A percentile compares a stretch with the other conserved stretches of the same genome.
phyloP scores from a whole-genome alignment of 1,140 invertebrate genomes.

The Drosophila sproati region DNA sequence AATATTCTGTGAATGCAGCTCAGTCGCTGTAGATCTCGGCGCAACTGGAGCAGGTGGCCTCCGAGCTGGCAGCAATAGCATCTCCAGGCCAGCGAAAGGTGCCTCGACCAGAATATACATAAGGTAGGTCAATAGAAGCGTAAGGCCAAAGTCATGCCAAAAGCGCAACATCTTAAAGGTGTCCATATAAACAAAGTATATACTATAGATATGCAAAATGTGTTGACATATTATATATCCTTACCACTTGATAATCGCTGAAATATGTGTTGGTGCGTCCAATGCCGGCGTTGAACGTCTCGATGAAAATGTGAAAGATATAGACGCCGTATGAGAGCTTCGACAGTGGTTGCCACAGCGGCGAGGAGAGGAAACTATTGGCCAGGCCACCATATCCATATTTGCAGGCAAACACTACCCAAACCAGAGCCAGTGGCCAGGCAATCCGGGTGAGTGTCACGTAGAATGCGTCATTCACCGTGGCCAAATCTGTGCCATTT shows the following conservation, averaged over 20 bases:
- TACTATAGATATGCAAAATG: neutral
- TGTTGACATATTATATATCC: neutral
- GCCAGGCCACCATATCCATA: conserved; percentile 88
- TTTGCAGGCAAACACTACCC: conserved; percentile 89
- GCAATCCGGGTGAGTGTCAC: conserved; percentile 86
- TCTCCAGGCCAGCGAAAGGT: conserved; percentile 54
- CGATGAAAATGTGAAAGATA: conserved; percentile 84
- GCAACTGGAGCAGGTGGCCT: neutral
- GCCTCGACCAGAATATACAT: conserved; percentile 61
- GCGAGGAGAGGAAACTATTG: conserved; percentile 85
- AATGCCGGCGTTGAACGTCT: conserved; percentile 31
- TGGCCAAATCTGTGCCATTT: conserved; percentile 46
- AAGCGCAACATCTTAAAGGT: conserved; percentile 27
- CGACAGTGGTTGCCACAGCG: conserved; percentile 85
- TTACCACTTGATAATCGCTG: conserved; percentile 72
- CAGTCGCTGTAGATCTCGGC: neutral
- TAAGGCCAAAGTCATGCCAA: conserved; percentile 67
- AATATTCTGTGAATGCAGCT: neutral
- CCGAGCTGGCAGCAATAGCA: conserved; percentile 28
- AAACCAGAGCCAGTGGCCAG: conserved; percentile 88
- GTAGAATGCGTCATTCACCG: conserved; percentile 87
- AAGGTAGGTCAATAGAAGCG: conserved; percentile 47
- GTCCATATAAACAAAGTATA: neutral
- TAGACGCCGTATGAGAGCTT: conserved; percentile 86
- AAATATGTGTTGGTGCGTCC: conserved; percentile 60